Conservation (phyloP, 2,113 vertebrate species). For the Diglossa brunneiventris region DNA sequence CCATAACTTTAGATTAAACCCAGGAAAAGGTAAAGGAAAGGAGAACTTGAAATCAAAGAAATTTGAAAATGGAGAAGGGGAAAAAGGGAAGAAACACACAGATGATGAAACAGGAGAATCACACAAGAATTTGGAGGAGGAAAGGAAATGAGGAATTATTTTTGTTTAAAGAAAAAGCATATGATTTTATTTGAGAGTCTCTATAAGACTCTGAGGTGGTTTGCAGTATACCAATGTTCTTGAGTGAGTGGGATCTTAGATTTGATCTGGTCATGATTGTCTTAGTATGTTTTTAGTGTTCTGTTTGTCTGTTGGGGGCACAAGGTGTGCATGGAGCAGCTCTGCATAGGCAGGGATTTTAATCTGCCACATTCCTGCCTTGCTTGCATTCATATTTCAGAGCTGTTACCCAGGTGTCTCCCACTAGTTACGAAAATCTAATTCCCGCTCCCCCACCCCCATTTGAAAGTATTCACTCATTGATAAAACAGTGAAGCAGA, state of each 20-base stretch:
- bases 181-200: not conserved
- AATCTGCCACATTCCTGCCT: not conserved
- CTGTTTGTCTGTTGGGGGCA: not conserved
- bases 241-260: not conserved
- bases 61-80: not conserved
- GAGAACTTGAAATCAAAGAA: not conserved
- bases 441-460: fast-evolving
- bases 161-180: not conserved
- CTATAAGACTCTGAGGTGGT: not conserved
- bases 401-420: not conserved
- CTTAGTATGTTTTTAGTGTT: not conserved
- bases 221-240: not conserved
- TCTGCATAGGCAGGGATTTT: not conserved
- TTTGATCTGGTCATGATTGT: not conserved
- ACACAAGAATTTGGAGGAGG: not conserved
- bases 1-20: not conserved
- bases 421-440: not conserved
- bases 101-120: not conserved
- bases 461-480: not conserved
- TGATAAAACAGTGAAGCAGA: not conserved
- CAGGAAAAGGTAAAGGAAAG: not conserved
- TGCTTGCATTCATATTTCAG: not conserved
- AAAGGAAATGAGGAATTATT: not conserved
- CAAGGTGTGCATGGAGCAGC: not conserved
- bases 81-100: not conserved